Conservation (phyloP, 2,888 invertebrate genomes). For the Frankliniella fusca region DNA sequence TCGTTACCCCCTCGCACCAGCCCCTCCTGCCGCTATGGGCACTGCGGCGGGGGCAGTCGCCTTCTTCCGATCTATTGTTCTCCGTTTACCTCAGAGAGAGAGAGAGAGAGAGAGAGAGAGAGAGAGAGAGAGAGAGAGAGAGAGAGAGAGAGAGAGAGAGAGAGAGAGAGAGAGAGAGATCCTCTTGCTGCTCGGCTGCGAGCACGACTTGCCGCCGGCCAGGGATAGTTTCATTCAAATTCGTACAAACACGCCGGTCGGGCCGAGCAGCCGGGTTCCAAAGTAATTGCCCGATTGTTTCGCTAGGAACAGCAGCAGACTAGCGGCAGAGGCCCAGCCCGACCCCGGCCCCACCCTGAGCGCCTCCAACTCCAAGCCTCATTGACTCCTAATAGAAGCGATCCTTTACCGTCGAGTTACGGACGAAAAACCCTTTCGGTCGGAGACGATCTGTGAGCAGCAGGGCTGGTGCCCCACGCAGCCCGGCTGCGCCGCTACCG, state of each 20-base stretch:
- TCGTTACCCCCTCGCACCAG: no score
- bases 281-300: constrained; percentile 21
- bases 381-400: constrained; percentile 24
- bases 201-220: no score
- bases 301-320: no score
- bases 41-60: not conserved
- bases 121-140: no score
- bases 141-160: no score
- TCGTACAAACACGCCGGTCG: not conserved
- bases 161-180: no score
- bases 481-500: not conserved
- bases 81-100: not conserved
- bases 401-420: constrained; percentile 17
- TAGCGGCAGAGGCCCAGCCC: not conserved
- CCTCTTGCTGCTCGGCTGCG: no score
- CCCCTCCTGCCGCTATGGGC: not conserved
- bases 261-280: not conserved
- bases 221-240: no score
- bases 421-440: not conserved
- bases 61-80: not conserved
- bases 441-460: not conserved
- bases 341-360: not conserved
- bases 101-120: no score
- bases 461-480: not conserved
- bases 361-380: not conserved